phyloP scores from a whole-genome alignment of 1,140 invertebrate genomes.

The Thaumatotibia leucotreta region DNA sequence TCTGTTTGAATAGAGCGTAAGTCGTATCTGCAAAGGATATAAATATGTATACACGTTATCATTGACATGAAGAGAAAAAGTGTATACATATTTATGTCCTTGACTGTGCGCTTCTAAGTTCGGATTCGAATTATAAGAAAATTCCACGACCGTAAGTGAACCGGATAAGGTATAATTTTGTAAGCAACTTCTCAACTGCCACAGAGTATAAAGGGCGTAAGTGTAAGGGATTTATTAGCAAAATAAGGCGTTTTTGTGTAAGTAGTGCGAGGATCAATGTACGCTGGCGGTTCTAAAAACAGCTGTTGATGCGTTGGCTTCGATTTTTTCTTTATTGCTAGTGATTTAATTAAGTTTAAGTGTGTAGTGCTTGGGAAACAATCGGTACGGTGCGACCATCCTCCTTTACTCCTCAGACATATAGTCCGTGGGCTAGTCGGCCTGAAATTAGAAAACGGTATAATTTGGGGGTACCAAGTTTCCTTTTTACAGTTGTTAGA shows the following conservation, averaged over 20 bases:
- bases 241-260: background rate
- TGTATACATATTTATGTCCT: too few relatives aligned
- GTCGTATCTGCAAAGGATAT: background rate
- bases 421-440: too few relatives aligned
- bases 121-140: too few relatives aligned
- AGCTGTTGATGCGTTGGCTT: constrained; percentile 60
- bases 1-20: background rate
- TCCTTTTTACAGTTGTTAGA: too few relatives aligned
- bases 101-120: too few relatives aligned
- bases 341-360: constrained; percentile 14
- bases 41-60: background rate
- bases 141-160: background rate
- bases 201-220: background rate
- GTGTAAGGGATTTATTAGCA: background rate
- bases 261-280: constrained; percentile 17
- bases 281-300: constrained; percentile 55
- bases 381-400: too few relatives aligned
- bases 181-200: background rate
- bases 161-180: background rate
- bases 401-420: too few relatives aligned
- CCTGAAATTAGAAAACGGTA: too few relatives aligned
- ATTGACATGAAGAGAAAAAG: background rate
- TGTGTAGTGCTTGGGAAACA: background rate
- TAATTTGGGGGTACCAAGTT: too few relatives aligned
- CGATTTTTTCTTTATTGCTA: constrained; percentile 37